Evolutionary conservation across 92 coral and sea anemone genomes (phyloP), one percentile per base, ranked within the genome.

Genomic region (Isaurus tuberculatus): DNA sequence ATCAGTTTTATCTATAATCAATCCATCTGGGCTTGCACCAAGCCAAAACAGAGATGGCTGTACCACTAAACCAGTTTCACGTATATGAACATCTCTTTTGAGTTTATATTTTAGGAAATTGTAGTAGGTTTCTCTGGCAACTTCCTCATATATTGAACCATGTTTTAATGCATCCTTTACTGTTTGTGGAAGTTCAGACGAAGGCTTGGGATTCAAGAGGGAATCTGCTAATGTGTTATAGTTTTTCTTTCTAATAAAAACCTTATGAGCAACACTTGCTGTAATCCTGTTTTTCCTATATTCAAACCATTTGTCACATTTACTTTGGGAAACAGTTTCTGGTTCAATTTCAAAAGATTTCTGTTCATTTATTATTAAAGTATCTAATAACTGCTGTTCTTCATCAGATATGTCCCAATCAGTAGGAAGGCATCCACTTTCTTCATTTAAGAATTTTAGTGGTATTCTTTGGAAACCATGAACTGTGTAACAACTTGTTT

Each of bases 261-360:
- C 20, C 46, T 8, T 2, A 8, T 79, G 72, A 14, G 83, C 83
- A 79, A 51, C 65, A 79, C 77, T 79, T 19, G 83, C 60, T 26
- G 83, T 79, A 0, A 79, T 79, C 65, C 70, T 79, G 16, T 25
- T 55, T 28, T 79, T 79, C 26, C 37, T 20, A 10, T 15, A 51
- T 27, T 53, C 72, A 31, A 79, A 20, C 83, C 83, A 79, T 58
- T 79, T 57, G 46, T 32, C 40, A 58, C 44, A 26, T 17, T 79
- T 20, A 58, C 72, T 55, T 57, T 79, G 83, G n/a, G 36, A 15
- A 5, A 25, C 74, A 55, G 83, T 79, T 30, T 79, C 72, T 58
- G 28, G 48, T 73, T 73, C 79, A 73, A 73, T 79, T 79, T 79
- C 70, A 19, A 53, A 14, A 28, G 44, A 2, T 57, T 79, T 20